Base-by-base conservation (phyloP, 2,113 vertebrate species). In the Sapayoa aenigma region DNA sequence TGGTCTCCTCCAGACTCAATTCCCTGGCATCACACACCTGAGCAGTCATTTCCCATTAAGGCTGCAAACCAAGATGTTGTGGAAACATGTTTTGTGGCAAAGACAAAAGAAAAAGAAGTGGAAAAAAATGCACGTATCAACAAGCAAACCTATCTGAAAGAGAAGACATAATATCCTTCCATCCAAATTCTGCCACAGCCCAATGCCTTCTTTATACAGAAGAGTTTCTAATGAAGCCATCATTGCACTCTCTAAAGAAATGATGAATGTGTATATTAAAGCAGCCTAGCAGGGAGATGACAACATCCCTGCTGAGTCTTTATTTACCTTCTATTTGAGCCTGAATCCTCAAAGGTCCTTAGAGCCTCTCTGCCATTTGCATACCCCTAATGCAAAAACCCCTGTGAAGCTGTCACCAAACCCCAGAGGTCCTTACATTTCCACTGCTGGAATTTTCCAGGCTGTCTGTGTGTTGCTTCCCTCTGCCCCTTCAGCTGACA, bases 161-260 rank as follows among this genome's bases (percentile, higher is more conserved):
- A 84, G 39, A 77, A 80, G 42, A 74, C 27, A 9, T 6, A 59
- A 86, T 35, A 49, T 56, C 49, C 28, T 90, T 67, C 59, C 72
- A 71, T 42, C 68, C 76, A 30, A 94, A 83, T 39, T 71, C 60
- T 47, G 42, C 27, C 18, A 31, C 59, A 72, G 71, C 50, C 63
- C 28, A 86, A 75, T 58, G 56, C 56, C 86, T 96, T 93, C 62
- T 89, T 94, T 85, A 90, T 86, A 55, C 39, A 89, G 72, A 93
- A 77, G 47, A 39, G 86, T 63, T 92, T 59, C 72, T 95, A 89
- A 94, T 96, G 94, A 94, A 96, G 89, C 73, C 80, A 89, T 97
- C 91, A 90, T 27, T 9, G 42, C 1, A 4, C 88, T 91, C 92
- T 81, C 83, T 89, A 55, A 88, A 95, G 93, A 89, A 96, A 84